Conservation (phyloP, 2,113 vertebrate species). For the Apaloderma vittatum region DNA sequence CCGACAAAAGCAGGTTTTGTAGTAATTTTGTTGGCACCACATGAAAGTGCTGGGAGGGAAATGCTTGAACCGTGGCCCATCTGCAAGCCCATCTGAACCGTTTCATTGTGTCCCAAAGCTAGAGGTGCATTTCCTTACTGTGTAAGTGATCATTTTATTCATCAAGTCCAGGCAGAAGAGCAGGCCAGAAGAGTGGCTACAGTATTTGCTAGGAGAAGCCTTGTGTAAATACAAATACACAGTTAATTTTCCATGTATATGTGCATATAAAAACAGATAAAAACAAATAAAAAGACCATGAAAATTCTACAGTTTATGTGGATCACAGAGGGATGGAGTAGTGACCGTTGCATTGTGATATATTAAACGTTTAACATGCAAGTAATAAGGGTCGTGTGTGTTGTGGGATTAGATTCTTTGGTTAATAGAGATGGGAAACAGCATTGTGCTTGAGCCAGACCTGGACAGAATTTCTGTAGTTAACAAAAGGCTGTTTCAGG, state of each 20-base stretch:
- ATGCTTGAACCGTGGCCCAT: not conserved
- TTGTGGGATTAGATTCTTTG: not conserved
- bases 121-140: not conserved
- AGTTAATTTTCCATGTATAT: not conserved
- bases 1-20: slow-evolving; percentile 16
- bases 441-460: not conserved
- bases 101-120: not conserved
- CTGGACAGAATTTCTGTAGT: not conserved
- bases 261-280: too few species aligned
- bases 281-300: not conserved
- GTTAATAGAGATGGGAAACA: not conserved
- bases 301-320: not conserved
- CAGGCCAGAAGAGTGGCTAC: not conserved
- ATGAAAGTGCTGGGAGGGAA: not conserved
- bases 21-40: not conserved
- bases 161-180: not conserved
- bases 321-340: fast-evolving
- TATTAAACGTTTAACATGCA: not conserved
- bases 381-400: fast-evolving
- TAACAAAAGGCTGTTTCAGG: not conserved
- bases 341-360: not conserved
- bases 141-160: not conserved
- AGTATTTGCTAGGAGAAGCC: not conserved
- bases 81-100: not conserved
- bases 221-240: not conserved